phyloP scores from a whole-genome alignment of 2,888 invertebrate species.

The Ectropis crepuscularia region DNA sequence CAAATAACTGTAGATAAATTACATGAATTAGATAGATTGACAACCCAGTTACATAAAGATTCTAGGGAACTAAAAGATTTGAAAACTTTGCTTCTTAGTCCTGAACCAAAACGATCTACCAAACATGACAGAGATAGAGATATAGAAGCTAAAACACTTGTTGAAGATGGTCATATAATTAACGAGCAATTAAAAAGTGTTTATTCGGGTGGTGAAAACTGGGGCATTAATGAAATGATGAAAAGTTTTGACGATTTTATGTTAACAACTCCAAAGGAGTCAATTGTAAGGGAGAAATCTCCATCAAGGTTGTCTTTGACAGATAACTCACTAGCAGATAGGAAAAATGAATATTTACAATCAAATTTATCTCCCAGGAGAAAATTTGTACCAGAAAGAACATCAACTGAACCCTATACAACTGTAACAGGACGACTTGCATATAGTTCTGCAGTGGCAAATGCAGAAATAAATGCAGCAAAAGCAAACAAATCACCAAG shows the following conservation, averaged over 20 bases:
- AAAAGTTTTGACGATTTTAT: constrained; percentile 86
- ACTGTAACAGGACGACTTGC: constrained; percentile 87
- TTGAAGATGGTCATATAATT: constrained; percentile 87
- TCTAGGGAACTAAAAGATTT: constrained; percentile 91
- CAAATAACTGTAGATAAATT: constrained; percentile 91
- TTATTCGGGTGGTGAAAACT: constrained; percentile 87
- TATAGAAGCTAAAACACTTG: constrained; percentile 84
- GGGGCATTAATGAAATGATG: constrained; percentile 88
- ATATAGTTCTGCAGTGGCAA: constrained; percentile 88
- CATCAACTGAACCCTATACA: constrained; percentile 86
- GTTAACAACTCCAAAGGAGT: constrained; percentile 79
- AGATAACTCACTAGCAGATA: constrained; percentile 86
- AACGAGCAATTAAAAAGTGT: constrained; percentile 89
- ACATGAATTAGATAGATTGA: constrained; percentile 91
- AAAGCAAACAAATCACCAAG: constrained; percentile 80
- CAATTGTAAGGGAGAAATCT: constrained; percentile 81
- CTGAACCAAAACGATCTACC: constrained; percentile 80
- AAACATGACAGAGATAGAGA: constrained; percentile 84
- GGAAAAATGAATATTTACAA: constrained; percentile 86
- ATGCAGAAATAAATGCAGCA: constrained; percentile 85
- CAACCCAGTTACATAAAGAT: constrained; percentile 91
- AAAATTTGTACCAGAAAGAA: constrained; percentile 83
- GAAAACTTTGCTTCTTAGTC: constrained; percentile 88
- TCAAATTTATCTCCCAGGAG: constrained; percentile 85
- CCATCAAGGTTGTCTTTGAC: constrained; percentile 86